Evolutionary conservation across 1,140 invertebrate genomes (phyloP), one percentile per base, ranked within the genome.

Genomic region (Campoletis sonorensis): DNA sequence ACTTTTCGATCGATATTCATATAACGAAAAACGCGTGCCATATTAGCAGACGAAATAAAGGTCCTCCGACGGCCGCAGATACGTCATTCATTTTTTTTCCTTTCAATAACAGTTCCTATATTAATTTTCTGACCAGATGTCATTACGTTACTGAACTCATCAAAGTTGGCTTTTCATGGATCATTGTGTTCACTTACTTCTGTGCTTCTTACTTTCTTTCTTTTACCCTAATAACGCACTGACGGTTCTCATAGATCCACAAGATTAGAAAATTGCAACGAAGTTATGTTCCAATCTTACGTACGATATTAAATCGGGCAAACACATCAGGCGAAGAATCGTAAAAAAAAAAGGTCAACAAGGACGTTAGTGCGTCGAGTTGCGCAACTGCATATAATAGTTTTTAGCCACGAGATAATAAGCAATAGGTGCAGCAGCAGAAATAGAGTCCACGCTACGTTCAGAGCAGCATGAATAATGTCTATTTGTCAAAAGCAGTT

Each of bases 331-430:
- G 51, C 61, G 61, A 26, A 26, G 1, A 64, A 16, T 21, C 61
- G 61, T 64, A 64, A n/a, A 64, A 64, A 64, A 64, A 64, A 64
- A 64, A 27, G 61, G 5, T 64, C 61, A 23, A 64, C 61, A 64
- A 64, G 61, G 61, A 64, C 61, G 61, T 64, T 23, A 23, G 21
- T n/a, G n/a, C 3, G 13, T 26, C 23, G 40, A 45, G 61, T 64
- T 64, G 23, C 23, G 11, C n/a, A 27, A 64, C 61, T 64, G 61
- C 21, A 64, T 64, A 26, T 26, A 64, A 64, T 15, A 23, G 1
- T 23, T 64, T 64, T 2, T 64, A 45, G 23, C 61, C 15, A 27
- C 61, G 11, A 26, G 11, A 64, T 64, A 26, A 23, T 26, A 64
- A 23, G 4, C 11, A 23, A 64, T 26, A 64, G 61, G 61, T 64